Conservation (phyloP, 2,888 invertebrate genomes). For the Caenorhabditis drosophilae region DNA sequence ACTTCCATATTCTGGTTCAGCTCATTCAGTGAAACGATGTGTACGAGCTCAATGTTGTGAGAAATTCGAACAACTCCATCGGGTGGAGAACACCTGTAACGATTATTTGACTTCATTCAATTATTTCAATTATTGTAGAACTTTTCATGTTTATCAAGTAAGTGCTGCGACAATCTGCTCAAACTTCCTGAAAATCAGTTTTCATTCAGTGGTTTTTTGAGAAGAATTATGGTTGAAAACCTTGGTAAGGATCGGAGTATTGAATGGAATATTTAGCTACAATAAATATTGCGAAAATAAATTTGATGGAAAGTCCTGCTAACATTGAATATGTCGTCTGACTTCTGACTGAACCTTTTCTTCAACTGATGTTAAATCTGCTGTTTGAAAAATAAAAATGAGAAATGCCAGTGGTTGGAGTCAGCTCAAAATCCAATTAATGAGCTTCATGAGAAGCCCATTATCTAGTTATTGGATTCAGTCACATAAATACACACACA, state of each 20-base stretch:
- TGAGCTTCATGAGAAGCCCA: constrained; percentile 27
- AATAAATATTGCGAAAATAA: too few species aligned
- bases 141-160: constrained; percentile 49
- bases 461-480: constrained; percentile 38
- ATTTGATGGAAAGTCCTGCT: too few species aligned
- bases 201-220: not conserved
- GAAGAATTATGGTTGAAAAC: too few species aligned
- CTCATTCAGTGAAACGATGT: constrained; percentile 57
- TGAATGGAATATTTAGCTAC: too few species aligned
- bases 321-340: too few species aligned
- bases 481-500: constrained; percentile 7
- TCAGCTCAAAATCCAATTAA: constrained; percentile 29
- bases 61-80: constrained; percentile 54
- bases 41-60: constrained; percentile 58
- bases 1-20: constrained; percentile 58
- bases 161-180: constrained; percentile 38
- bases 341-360: too few species aligned
- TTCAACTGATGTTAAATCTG: too few species aligned
- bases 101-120: not conserved
- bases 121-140: constrained; percentile 7
- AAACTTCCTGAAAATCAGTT: constrained; percentile 13
- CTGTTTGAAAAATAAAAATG: constrained; percentile 8
- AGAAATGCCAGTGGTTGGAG: constrained; percentile 21
- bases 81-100: constrained; percentile 54
- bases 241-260: too few species aligned